Percentiles rank a stretch among this genome's conserved stretches.
These are phyloP conservation scores for Arbacia lixula DNA, from an alignment of 53 echinoderm and acorn worm genomes.

Conservation along the genomic window DNA sequence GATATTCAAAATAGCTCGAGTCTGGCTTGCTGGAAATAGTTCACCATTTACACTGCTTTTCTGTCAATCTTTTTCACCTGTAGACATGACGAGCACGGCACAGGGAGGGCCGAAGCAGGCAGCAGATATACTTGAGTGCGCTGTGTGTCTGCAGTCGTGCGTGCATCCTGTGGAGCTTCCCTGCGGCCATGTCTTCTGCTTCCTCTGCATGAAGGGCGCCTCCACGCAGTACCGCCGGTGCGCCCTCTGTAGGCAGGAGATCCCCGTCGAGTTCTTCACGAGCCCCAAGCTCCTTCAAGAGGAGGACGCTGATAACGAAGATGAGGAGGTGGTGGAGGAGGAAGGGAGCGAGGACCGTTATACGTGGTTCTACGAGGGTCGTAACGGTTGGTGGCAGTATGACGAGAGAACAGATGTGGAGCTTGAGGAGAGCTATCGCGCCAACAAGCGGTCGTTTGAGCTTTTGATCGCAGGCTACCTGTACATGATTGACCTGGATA, in stretches of 20 bases:
- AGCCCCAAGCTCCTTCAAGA: conserved; percentile 72
- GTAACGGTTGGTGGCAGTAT: conserved; percentile 99
- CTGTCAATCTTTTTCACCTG: too few relatives aligned
- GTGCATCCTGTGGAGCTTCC: conserved; percentile 91
- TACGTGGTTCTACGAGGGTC: conserved; percentile 95
- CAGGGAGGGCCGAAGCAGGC: too few relatives aligned
- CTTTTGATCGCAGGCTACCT: conserved; percentile 92
- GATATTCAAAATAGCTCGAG: too few relatives aligned
- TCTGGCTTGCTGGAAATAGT: too few relatives aligned
- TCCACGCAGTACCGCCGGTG: conserved; percentile 89
- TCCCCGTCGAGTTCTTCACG: conserved; percentile 83
- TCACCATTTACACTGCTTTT: too few relatives aligned
- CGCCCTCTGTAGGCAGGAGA: conserved; percentile 89
- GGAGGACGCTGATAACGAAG: conserved; percentile 18
- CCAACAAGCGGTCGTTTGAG: conserved; percentile 86
- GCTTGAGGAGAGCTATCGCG: conserved; percentile 81
- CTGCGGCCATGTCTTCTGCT: conserved; percentile 96
- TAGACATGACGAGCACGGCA: too few relatives aligned
- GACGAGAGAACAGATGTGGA: conserved; percentile 87
- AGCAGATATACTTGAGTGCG: conserved; percentile 80
- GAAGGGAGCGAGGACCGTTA: conserved; percentile 62
- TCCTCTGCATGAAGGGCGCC: conserved; percentile 95
- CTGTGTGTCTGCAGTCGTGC: conserved; percentile 93
- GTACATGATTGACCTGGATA: conserved; percentile 93
- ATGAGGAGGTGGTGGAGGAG: conserved; percentile 17